Base-by-base conservation (phyloP, 2,113 vertebrate species). In the Ctenomys sociabilis region DNA sequence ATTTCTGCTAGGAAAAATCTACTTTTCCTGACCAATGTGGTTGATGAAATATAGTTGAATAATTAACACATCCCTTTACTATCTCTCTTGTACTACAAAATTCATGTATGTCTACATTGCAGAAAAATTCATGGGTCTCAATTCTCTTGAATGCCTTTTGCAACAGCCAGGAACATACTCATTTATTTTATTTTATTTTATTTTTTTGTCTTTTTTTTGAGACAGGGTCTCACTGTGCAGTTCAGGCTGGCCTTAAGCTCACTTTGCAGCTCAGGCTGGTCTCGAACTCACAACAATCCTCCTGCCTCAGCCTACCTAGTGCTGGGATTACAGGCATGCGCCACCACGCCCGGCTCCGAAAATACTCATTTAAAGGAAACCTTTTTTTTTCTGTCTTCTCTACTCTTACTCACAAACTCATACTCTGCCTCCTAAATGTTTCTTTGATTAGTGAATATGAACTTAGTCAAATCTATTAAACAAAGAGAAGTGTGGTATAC, bases 71-170 rank as follows among this genome's bases (percentile, higher is more conserved):
- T 35, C 4, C 35, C 9, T 86, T 83, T 26, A 57, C 8, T 61
- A 16, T 37, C 12, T 3, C 77, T 16, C 37, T 30, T 84, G 5
- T 35, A 61, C 43, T 32, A 21, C 3, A 26, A 5, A 22, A 28
- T 57, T 21, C 59, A 40, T 3, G 81, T n/a, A 77, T 78, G 1
- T 92, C 30, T 85, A 5, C 70, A 72, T 70, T 49, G 43, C 66
- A 92, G 54, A 90, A 40, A 91, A 13, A 35, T 91, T 96, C 93
- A 91, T 77, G 86, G 68, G 14, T 83, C 32, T 90, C 94, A 54
- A 87, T 91, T 95, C 73, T 61, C 24, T 78, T 70, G 52, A 57
- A 19, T 92, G 8, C 35, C 78, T 83, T 87, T 61, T 22, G 26
- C 52, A n/a, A 80, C 66, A 89, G 37, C 61, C 9, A 81, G 43